A percentile compares a stretch with the other conserved stretches of the same genome.
These are phyloP conservation scores for Elanus axillaris DNA, from an alignment of 2,113 vertebrate genomes.

Conservation along the genomic window DNA sequence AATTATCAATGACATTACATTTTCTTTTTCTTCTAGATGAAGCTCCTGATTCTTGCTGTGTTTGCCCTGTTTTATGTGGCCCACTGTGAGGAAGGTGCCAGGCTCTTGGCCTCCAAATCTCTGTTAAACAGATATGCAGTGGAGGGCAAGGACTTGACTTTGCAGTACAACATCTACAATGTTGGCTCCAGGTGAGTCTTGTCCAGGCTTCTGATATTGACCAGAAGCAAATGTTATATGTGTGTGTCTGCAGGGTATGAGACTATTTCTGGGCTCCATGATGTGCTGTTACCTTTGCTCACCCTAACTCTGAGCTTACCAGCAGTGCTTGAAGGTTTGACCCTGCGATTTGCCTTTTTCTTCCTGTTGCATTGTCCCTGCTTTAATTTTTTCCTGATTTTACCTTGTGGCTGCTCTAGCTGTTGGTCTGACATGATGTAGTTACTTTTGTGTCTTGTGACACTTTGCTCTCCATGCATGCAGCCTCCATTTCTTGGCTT, in stretches of 20 bases:
- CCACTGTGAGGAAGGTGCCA: slow-evolving; percentile 85
- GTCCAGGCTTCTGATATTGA: neutral
- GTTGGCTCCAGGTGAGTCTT: slow-evolving; percentile 88
- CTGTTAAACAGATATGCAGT: slow-evolving; percentile 92
- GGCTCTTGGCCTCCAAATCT: slow-evolving; percentile 91
- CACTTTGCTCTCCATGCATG: fast-evolving
- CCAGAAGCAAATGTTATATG: fast-evolving
- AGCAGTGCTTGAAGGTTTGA: neutral
- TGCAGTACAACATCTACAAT: slow-evolving; percentile 97
- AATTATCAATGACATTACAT: neutral
- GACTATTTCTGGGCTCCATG: fast-evolving
- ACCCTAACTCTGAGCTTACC: neutral
- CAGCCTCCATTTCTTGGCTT: neutral
- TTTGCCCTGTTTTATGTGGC: slow-evolving; percentile 58
- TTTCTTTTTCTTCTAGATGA: slow-evolving; percentile 67
- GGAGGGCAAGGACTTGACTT: slow-evolving; percentile 90
- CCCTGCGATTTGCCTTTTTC: neutral
- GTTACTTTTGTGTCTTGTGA: neutral
- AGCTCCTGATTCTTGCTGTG: slow-evolving; percentile 55
- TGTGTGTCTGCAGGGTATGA: neutral
- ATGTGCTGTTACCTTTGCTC: neutral
- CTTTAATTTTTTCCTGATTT: neutral
- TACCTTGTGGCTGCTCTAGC: neutral
- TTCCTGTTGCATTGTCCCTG: neutral
- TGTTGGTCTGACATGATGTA: neutral